phyloP scores from a whole-genome alignment of 2,797 vertebrate genomes.

The Spondyliosoma cantharus region DNA sequence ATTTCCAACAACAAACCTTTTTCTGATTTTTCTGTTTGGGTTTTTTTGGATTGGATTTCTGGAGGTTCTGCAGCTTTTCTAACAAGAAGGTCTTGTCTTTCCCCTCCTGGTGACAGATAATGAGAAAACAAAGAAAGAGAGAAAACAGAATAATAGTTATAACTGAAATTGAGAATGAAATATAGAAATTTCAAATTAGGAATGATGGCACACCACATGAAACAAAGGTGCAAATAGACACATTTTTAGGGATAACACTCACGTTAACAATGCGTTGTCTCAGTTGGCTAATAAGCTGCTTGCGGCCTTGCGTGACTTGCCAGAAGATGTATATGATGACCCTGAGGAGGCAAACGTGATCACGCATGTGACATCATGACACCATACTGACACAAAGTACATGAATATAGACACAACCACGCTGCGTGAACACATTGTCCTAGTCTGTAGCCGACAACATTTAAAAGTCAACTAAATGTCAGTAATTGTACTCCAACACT shows the following conservation, averaged over 20 bases:
- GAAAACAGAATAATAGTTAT: background rate
- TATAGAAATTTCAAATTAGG: too few relatives aligned
- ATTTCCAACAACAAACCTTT: constrained; percentile 57
- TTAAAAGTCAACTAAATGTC: background rate
- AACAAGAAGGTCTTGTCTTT: constrained; percentile 92
- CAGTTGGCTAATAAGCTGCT: constrained; percentile 83
- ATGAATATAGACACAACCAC: background rate
- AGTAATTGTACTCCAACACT: background rate
- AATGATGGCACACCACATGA: background rate
- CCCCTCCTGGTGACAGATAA: constrained; percentile 84
- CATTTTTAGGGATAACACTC: constrained; percentile 61
- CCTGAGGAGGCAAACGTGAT: constrained; percentile 71
- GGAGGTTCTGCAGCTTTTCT: constrained; percentile 78
- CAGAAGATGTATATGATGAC: constrained; percentile 90
- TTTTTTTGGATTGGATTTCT: constrained; percentile 65
- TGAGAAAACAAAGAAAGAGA: background rate
- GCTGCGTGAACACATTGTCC: background rate
- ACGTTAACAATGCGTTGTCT: constrained; percentile 90
- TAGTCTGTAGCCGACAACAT: background rate
- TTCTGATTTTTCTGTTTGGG: constrained; percentile 55
- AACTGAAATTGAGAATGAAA: background rate
- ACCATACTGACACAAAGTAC: background rate
- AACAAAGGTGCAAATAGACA: constrained; percentile 1
- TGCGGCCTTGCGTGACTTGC: constrained; percentile 90
- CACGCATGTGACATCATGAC: background rate